Evolutionary conservation across 2,113 vertebrate species (phyloP).

Genomic region (Burhinus bistriatus): DNA sequence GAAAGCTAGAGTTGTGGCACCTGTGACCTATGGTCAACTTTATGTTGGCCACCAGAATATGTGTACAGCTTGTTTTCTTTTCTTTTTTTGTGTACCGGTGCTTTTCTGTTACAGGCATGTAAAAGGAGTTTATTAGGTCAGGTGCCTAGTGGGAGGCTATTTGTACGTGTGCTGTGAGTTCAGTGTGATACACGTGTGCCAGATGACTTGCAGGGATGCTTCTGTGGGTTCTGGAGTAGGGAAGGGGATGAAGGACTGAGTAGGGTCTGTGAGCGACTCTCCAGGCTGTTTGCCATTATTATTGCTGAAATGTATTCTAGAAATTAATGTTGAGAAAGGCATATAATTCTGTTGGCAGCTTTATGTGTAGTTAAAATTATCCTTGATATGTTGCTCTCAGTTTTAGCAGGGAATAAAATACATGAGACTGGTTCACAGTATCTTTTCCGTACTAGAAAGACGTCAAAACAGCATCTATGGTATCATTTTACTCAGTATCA

Average conservation of each 20-base stretch:
- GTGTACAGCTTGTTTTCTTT: background rate
- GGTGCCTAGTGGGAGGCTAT: background rate
- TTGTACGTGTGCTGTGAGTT: fast-evolving
- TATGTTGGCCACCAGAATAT: background rate
- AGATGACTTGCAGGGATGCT: background rate
- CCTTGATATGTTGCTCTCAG: background rate
- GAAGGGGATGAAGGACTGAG: background rate
- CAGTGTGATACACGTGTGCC: fast-evolving
- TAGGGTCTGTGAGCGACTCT: background rate
- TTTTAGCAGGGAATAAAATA: background rate
- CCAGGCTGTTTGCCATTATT: background rate
- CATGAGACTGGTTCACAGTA: background rate
- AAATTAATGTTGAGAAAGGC: background rate
- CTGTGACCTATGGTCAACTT: background rate
- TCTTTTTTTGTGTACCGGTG: background rate
- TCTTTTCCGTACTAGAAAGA: background rate
- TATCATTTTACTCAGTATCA: background rate
- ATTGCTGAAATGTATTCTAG: background rate
- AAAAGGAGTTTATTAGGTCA: background rate
- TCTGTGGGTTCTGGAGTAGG: background rate
- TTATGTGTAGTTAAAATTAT: background rate
- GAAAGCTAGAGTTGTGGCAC: background rate
- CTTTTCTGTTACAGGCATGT: background rate
- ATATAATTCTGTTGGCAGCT: background rate
- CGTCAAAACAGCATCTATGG: background rate